phyloP scores from a whole-genome alignment of 2,888 invertebrate genomes.

The Sarcophaga carnaria region DNA sequence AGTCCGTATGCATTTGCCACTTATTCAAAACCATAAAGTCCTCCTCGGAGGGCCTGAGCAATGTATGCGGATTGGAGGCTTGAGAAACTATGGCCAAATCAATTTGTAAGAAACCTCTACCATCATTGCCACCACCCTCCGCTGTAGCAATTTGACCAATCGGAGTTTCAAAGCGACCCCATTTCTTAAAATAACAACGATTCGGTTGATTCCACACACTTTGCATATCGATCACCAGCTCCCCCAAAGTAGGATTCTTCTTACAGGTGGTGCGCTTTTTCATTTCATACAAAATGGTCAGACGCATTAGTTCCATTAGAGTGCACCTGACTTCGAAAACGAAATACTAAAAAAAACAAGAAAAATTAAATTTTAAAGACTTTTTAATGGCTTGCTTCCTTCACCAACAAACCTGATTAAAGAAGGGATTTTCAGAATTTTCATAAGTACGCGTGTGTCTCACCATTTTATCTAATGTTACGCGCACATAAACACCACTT shows the following conservation, averaged over 20 bases:
- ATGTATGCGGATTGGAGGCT: slow-evolving; percentile 63
- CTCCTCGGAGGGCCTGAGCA: slow-evolving; percentile 52
- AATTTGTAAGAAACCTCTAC: slow-evolving; percentile 90
- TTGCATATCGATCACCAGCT: slow-evolving; percentile 85
- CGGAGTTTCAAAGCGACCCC: slow-evolving; percentile 89
- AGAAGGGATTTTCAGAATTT: slow-evolving; percentile 85
- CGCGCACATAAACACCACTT: slow-evolving; percentile 85
- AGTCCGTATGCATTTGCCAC: slow-evolving; percentile 80
- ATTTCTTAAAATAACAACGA: slow-evolving; percentile 92
- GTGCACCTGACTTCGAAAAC: slow-evolving; percentile 86
- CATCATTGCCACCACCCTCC: background rate
- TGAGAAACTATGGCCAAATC: slow-evolving; percentile 88
- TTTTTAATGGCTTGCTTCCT: background rate
- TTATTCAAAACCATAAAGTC: slow-evolving; percentile 69
- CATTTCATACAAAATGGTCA: slow-evolving; percentile 85
- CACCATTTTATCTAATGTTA: slow-evolving; percentile 85
- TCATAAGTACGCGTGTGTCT: slow-evolving; percentile 84
- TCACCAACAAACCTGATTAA: slow-evolving; percentile 84
- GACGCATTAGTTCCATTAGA: slow-evolving; percentile 84
- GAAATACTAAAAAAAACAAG: slow-evolving; percentile 83
- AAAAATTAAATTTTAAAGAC: background rate
- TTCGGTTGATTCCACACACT: slow-evolving; percentile 89
- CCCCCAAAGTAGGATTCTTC: slow-evolving; percentile 84
- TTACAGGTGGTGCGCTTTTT: slow-evolving; percentile 82
- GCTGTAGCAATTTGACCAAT: slow-evolving; percentile 75